Evolutionary conservation across 2,797 vertebrate genomes (phyloP).

Genomic region (Cuniculus paca): DNA sequence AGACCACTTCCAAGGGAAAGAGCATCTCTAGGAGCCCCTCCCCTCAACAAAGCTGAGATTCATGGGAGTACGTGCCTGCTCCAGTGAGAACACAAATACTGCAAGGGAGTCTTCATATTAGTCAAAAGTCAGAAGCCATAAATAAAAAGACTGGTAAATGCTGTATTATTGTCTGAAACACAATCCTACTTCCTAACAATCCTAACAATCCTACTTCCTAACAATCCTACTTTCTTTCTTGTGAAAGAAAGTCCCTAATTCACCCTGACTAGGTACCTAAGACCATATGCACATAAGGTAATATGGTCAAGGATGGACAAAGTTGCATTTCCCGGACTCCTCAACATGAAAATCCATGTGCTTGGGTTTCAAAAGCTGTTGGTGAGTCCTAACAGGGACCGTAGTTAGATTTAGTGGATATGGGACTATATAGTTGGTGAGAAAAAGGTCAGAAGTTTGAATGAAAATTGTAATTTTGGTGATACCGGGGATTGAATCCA

Average conservation of each 20-base stretch:
- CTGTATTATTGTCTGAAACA: background rate
- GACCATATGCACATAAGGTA: background rate
- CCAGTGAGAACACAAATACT: slow-evolving; percentile 8
- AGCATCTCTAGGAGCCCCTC: background rate
- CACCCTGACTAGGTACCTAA: too few relatives aligned
- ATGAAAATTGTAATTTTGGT: background rate
- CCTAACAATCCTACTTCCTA: background rate
- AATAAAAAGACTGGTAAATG: background rate
- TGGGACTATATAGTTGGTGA: background rate
- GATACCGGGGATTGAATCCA: background rate
- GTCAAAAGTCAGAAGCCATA: background rate
- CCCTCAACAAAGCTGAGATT: background rate
- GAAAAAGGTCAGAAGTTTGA: background rate
- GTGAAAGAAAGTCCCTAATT: background rate
- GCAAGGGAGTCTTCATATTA: background rate
- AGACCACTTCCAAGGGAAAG: too few relatives aligned
- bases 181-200: background rate
- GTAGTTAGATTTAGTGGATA: background rate
- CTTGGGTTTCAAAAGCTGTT: background rate
- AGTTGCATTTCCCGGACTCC: background rate
- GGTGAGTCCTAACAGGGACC: background rate
- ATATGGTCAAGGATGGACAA: background rate
- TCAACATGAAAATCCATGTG: background rate
- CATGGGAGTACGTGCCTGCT: background rate
- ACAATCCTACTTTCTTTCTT: too few relatives aligned